A percentile compares a stretch with the other conserved stretches of the same genome.
Conservation (phyloP, 2,888 invertebrate genomes). For the Hemistola chrysoprasaria region DNA sequence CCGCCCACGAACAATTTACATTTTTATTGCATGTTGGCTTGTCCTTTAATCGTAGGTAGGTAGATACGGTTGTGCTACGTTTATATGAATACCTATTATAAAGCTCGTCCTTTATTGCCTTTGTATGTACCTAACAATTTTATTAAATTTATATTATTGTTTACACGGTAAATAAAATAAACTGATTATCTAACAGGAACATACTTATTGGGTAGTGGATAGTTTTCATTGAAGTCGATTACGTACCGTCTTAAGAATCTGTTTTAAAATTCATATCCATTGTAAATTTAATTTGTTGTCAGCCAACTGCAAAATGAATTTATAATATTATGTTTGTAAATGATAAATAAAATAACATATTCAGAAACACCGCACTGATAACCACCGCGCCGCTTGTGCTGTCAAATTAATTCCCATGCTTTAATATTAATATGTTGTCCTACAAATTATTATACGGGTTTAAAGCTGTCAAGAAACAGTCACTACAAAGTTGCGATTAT, state of each 20-base stretch:
- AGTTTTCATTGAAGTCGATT: too few relatives aligned
- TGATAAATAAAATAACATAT: conserved; percentile 12
- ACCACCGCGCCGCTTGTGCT: conserved; percentile 45
- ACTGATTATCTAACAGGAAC: too few relatives aligned
- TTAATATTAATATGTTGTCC: conserved; percentile 51
- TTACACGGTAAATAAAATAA: too few relatives aligned
- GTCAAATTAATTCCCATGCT: conserved; percentile 55
- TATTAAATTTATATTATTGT: too few relatives aligned
- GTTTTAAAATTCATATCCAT: too few relatives aligned
- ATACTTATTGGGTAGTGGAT: too few relatives aligned
- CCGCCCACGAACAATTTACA: conserved; percentile 47
- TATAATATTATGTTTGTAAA: conserved; percentile 1
- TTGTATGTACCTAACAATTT: conserved; percentile 7
- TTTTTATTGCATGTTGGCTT: conserved; percentile 51
- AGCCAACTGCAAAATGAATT: conserved; percentile 1
- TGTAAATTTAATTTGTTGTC: too few relatives aligned
- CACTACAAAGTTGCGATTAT: conserved; percentile 57
- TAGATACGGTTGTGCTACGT: conserved; percentile 8
- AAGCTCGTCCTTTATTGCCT: conserved; percentile 1
- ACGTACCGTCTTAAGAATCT: too few relatives aligned
- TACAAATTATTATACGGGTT: conserved; percentile 42
- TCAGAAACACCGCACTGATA: conserved; percentile 26
- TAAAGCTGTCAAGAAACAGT: conserved; percentile 39
- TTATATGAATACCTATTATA: too few relatives aligned
- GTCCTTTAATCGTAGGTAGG: conserved; percentile 23